Percentiles rank a stretch among this genome's conserved stretches.
These are phyloP conservation scores for Piliocolobus tephrosceles DNA, from an alignment of 2,113 vertebrate species.

Conservation along the genomic window DNA sequence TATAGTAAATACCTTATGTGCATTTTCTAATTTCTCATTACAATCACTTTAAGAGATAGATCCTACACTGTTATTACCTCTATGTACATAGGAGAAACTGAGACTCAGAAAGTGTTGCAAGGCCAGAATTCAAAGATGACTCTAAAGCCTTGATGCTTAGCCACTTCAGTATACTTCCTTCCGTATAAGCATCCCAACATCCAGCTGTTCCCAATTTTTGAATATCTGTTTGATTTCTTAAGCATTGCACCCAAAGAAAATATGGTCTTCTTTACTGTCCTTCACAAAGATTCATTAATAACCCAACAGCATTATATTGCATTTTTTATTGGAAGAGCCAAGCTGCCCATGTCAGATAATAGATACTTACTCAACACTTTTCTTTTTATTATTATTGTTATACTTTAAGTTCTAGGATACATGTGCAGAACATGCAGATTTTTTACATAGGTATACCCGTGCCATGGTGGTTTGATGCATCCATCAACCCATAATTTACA, in stretches of 20 bases:
- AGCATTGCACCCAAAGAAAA: not conserved
- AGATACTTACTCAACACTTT: slow-evolving; percentile 22
- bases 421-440: too few relatives aligned
- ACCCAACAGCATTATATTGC: not conserved
- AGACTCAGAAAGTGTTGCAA: not conserved
- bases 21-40: not conserved
- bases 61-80: not conserved
- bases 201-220: not conserved
- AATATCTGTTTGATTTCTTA: not conserved
- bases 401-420: too few relatives aligned
- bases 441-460: too few relatives aligned
- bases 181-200: not conserved
- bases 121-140: not conserved
- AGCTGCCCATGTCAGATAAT: not conserved
- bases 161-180: not conserved
- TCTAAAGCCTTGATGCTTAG: not conserved
- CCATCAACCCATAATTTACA: too few relatives aligned
- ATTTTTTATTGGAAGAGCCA: not conserved
- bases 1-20: not conserved
- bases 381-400: not conserved
- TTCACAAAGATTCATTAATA: not conserved
- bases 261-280: not conserved
- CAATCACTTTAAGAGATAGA: not conserved
- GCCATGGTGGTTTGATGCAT: too few relatives aligned
- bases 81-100: not conserved